Evolutionary conservation across 2,888 invertebrate genomes (phyloP).

Genomic region (Glaucopsyche alexis): DNA sequence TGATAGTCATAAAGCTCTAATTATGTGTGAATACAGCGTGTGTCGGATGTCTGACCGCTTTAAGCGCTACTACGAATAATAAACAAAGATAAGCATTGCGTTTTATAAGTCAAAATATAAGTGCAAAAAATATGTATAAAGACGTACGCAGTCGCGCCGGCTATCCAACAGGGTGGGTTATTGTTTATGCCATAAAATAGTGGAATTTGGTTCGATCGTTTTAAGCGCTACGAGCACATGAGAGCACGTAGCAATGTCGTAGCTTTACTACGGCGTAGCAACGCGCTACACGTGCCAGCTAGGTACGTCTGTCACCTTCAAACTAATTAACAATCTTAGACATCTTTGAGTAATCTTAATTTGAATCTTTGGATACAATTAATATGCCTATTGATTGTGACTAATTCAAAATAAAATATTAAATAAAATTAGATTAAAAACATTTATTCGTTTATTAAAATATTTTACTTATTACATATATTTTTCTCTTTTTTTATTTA

Average conservation of each 20-base stretch:
- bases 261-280: neutral
- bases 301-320: neutral
- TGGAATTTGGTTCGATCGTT: neutral
- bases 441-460: too few species aligned
- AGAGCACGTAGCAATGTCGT: neutral
- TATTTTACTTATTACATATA: neutral
- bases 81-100: neutral
- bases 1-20: neutral
- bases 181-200: too few species aligned
- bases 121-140: too few species aligned
- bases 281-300: neutral
- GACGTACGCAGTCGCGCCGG: too few species aligned
- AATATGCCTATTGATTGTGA: neutral
- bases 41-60: neutral
- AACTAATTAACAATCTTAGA: neutral
- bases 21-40: constrained; percentile 2
- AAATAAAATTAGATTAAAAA: too few species aligned
- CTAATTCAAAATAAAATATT: neutral
- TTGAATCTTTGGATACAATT: neutral
- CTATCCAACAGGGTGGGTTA: too few species aligned
- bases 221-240: neutral
- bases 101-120: neutral
- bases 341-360: neutral
- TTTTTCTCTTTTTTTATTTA: too few species aligned
- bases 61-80: constrained; percentile 4